Conservation (phyloP, 2,797 vertebrate genomes). For the Cirrhinus mrigala region DNA sequence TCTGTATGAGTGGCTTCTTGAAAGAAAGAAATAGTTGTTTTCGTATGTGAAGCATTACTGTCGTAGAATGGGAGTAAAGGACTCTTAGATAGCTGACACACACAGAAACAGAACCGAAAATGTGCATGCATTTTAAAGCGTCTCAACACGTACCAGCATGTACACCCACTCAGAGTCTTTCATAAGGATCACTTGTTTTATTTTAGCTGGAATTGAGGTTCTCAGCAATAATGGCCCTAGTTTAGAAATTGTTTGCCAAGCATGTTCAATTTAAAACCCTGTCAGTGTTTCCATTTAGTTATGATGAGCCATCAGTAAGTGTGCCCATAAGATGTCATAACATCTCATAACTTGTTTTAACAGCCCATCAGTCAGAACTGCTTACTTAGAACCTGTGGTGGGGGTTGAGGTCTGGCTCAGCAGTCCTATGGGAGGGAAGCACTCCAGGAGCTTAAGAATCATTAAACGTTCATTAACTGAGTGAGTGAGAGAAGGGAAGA, state of each 20-base stretch:
- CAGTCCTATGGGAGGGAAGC: not conserved
- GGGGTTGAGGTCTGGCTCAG: conserved; percentile 29
- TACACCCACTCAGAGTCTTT: not conserved
- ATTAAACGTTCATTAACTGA: conserved; percentile 1
- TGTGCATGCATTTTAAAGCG: not conserved
- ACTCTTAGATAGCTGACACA: not conserved
- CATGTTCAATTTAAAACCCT: conserved; percentile 5
- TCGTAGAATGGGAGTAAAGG: not conserved
- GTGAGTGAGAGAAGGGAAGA: no score
- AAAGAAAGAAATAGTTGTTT: conserved; percentile 22
- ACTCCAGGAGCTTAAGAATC: conserved; percentile 4
- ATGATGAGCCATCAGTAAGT: conserved; percentile 27
- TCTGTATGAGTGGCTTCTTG: conserved; percentile 2
- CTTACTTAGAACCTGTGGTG: conserved; percentile 17
- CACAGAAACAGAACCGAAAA: not conserved
- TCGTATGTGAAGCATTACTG: not conserved
- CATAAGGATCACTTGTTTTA: conserved; percentile 36
- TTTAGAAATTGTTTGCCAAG: conserved; percentile 13
- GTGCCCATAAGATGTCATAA: conserved; percentile 24
- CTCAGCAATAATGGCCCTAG: conserved; percentile 1
- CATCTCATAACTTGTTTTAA: conserved; percentile 38
- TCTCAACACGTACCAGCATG: conserved; percentile 6
- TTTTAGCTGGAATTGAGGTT: conserved; percentile 10
- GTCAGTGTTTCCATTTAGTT: conserved; percentile 23
- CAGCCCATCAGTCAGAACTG: conserved; percentile 19